Percentiles rank a stretch among this genome's conserved stretches.
Conservation (phyloP, 2,113 vertebrate species). For the Indri indri region DNA sequence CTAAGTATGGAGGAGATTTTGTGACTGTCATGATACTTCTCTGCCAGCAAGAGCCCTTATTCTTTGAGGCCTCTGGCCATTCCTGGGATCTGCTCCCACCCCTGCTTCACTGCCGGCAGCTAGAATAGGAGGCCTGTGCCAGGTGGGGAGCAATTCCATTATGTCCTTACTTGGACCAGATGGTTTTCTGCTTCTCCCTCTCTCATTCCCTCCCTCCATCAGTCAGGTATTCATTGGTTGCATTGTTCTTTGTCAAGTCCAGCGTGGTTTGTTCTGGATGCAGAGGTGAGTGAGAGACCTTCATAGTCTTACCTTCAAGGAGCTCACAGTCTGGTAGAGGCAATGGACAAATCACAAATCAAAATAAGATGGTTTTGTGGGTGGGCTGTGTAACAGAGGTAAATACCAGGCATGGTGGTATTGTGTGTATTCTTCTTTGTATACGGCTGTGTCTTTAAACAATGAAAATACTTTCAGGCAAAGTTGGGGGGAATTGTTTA, state of each 20-base stretch:
- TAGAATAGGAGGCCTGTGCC: background rate
- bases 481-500: background rate
- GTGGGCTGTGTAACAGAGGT: no score
- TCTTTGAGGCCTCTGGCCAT: background rate
- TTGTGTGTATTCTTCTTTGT: background rate
- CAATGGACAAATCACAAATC: fast-evolving
- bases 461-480: background rate
- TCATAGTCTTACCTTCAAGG: fast-evolving
- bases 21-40: background rate
- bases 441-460: fast-evolving
- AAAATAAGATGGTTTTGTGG: fast-evolving
- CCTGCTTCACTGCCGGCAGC: fast-evolving
- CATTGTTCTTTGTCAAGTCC: fast-evolving
- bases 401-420: fast-evolving
- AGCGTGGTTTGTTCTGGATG: fast-evolving
- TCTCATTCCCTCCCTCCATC: fast-evolving
- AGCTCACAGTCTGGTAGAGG: background rate
- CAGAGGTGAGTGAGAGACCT: background rate
- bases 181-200: background rate
- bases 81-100: no score
- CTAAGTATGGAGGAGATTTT: fast-evolving
- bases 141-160: fast-evolving
- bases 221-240: fast-evolving
- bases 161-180: background rate
- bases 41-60: background rate